Conservation (phyloP, 2,113 vertebrate species). For the Brienomyrus brachyistius region DNA sequence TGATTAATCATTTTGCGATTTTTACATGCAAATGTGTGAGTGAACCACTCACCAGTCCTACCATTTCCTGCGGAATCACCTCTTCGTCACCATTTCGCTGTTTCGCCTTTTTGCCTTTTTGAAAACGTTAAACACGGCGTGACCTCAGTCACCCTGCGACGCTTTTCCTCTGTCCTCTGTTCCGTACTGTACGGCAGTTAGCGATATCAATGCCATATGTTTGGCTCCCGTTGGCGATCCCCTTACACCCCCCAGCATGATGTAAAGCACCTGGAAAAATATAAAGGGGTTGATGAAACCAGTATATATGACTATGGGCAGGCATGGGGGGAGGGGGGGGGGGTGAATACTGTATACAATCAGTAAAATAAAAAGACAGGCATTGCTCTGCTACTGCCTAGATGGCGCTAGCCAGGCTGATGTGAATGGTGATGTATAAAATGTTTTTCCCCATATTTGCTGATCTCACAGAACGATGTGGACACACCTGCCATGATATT, state of each 20-base stretch:
- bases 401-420: slow-evolving; percentile 33
- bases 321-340: background rate
- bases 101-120: background rate
- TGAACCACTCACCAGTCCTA: background rate
- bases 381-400: slow-evolving; percentile 38
- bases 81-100: background rate
- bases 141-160: slow-evolving; percentile 43
- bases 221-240: slow-evolving; percentile 36
- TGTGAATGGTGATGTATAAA: slow-evolving; percentile 28
- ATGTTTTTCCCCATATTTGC: slow-evolving; percentile 30
- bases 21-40: background rate
- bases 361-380: background rate
- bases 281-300: background rate
- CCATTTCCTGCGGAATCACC: slow-evolving; percentile 4
- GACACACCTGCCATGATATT: slow-evolving; percentile 30
- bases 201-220: slow-evolving; percentile 51
- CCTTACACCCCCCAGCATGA: slow-evolving; percentile 27
- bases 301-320: background rate
- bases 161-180: slow-evolving; percentile 34
- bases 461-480: slow-evolving; percentile 25
- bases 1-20: background rate
- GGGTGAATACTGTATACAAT: background rate
- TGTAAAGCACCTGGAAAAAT: slow-evolving; percentile 40
- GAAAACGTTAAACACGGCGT: slow-evolving; percentile 23
- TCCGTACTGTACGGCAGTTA: slow-evolving; percentile 38